Percentiles rank a stretch among this genome's conserved stretches.
These are phyloP conservation scores for Drosophila leonis DNA, from an alignment of 2,888 invertebrate genomes.

Conservation along the genomic window DNA sequence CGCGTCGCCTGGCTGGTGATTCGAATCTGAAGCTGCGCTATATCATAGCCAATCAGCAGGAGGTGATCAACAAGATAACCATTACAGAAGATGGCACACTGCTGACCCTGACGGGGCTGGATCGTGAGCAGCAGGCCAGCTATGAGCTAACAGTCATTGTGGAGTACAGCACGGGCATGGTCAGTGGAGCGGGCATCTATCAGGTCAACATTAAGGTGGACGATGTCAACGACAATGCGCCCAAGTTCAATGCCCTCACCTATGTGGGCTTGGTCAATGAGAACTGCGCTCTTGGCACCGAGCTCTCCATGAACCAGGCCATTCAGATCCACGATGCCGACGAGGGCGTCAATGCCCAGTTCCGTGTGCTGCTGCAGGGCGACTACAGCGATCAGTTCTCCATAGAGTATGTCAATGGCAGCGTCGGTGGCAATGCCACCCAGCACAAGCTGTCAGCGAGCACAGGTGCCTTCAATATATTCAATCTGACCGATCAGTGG, in stretches of 20 bases:
- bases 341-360: slow-evolving; percentile 89
- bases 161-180: slow-evolving; percentile 90
- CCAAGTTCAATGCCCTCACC: slow-evolving; percentile 89
- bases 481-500: slow-evolving; percentile 84
- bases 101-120: slow-evolving; percentile 91
- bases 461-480: slow-evolving; percentile 79
- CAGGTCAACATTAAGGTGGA: slow-evolving; percentile 93
- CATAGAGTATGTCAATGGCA: slow-evolving; percentile 87
- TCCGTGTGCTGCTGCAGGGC: slow-evolving; percentile 90
- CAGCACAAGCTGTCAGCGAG: slow-evolving; percentile 80
- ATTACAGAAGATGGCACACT: slow-evolving; percentile 92
- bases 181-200: slow-evolving; percentile 91
- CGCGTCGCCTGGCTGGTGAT: slow-evolving; percentile 78
- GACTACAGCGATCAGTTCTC: slow-evolving; percentile 91
- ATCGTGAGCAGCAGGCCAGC: slow-evolving; percentile 90
- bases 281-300: slow-evolving; percentile 90
- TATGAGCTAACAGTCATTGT: slow-evolving; percentile 93
- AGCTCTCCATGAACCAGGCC: slow-evolving; percentile 89
- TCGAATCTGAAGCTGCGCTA: slow-evolving; percentile 87
- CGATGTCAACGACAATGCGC: slow-evolving; percentile 95
- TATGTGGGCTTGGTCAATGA: slow-evolving; percentile 93
- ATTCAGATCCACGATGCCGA: slow-evolving; percentile 91
- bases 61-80: slow-evolving; percentile 91
- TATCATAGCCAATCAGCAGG: slow-evolving; percentile 93
- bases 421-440: slow-evolving; percentile 77